Evolutionary conservation across 2,888 invertebrate genomes (phyloP).

Genomic region (Tineola bisselliella): DNA sequence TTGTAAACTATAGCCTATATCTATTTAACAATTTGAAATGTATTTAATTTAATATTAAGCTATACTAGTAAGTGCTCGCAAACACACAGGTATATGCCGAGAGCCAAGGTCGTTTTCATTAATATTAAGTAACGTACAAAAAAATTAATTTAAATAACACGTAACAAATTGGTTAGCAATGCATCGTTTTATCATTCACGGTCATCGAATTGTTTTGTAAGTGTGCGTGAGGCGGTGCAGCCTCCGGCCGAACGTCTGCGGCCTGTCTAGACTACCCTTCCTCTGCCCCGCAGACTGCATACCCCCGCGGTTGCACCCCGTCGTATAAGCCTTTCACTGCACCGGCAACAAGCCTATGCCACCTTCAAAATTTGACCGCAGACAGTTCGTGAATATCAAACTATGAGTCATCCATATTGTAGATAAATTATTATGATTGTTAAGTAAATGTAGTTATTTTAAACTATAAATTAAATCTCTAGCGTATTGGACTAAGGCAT

Average conservation of each 20-base stretch:
- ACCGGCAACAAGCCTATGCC: not conserved
- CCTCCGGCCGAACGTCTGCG: constrained; percentile 65
- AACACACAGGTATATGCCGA: too few relatives aligned
- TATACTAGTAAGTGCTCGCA: too few relatives aligned
- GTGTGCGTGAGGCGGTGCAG: constrained; percentile 40
- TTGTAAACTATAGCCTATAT: too few relatives aligned
- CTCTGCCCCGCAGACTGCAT: constrained; percentile 20
- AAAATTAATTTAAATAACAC: too few relatives aligned
- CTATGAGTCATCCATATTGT: not conserved
- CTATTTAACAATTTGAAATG: too few relatives aligned
- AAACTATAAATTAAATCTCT: too few relatives aligned
- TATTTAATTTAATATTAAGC: too few relatives aligned
- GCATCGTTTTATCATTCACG: constrained; percentile 26
- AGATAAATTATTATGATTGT: not conserved
- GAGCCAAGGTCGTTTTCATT: too few relatives aligned
- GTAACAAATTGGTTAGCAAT: constrained; percentile 20
- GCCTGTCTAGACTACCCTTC: constrained; percentile 60
- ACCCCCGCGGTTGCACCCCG: constrained; percentile 4
- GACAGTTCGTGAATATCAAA: not conserved
- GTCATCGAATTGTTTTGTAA: constrained; percentile 14
- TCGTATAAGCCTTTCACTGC: constrained; percentile 26
- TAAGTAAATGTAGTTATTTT: too few relatives aligned
- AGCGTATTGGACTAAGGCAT: too few relatives aligned
- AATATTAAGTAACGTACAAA: too few relatives aligned
- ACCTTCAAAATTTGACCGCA: not conserved